phyloP scores from a whole-genome alignment of 2,797 vertebrate species.

The Oreonectes daqikongensis region DNA sequence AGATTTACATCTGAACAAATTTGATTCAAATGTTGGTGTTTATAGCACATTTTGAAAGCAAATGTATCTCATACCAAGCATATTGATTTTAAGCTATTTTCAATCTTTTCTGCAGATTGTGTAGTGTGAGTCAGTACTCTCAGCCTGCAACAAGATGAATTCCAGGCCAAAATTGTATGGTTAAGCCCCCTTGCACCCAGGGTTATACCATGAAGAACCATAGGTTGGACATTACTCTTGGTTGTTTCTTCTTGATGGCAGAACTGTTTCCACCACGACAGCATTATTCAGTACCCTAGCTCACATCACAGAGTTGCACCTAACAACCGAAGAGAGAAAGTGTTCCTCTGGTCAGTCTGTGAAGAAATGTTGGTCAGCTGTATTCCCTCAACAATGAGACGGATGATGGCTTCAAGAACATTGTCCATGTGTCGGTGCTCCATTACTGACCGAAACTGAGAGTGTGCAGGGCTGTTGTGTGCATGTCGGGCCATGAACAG shows the following conservation, averaged over 20 bases:
- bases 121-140: conserved; percentile 68
- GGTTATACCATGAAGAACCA: not conserved
- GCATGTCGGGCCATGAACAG: too few relatives aligned
- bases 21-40: not conserved
- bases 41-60: not conserved
- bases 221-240: not conserved
- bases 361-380: conserved; percentile 53
- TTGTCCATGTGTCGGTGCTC: conserved; percentile 49
- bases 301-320: conserved; percentile 74
- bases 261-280: conserved; percentile 69
- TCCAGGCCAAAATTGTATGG: not conserved
- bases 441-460: not conserved
- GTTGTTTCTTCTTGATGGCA: not conserved
- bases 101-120: conserved; percentile 1
- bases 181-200: not conserved
- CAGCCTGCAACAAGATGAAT: conserved; percentile 73
- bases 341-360: conserved; percentile 60
- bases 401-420: conserved; percentile 72
- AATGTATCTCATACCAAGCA: not conserved
- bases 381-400: conserved; percentile 71
- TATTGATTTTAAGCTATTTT: not conserved
- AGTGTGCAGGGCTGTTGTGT: not conserved
- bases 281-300: conserved; percentile 77
- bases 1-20: too few relatives aligned
- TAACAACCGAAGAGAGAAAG: conserved; percentile 70